phyloP scores from a whole-genome alignment of 2,113 vertebrate genomes.

The Oreotrochilus melanogaster region DNA sequence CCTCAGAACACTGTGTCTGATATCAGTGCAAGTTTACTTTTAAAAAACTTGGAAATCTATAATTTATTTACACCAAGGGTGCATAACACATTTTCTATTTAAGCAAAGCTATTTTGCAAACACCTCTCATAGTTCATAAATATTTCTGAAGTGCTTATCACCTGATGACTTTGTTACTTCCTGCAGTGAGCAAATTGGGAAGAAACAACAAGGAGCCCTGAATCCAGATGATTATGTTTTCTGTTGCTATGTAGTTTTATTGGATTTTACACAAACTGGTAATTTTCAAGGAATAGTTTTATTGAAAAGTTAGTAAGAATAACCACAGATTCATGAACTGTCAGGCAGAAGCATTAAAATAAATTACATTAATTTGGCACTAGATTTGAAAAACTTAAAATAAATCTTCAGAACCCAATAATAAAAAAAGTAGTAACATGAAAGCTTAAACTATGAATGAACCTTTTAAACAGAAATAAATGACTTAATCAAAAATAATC shows the following conservation, averaged over 20 bases:
- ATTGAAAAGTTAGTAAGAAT: constrained; percentile 60
- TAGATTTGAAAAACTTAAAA: constrained; percentile 62
- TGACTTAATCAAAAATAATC: not conserved
- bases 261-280: constrained; percentile 27
- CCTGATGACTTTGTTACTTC: not conserved
- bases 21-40: not conserved
- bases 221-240: not conserved
- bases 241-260: constrained; percentile 18
- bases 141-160: constrained; percentile 16
- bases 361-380: constrained; percentile 67
- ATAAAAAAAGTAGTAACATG: constrained; percentile 51
- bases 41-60: not conserved
- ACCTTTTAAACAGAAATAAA: constrained; percentile 12
- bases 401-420: constrained; percentile 41
- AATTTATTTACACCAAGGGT: not conserved
- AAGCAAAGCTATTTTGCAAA: not conserved
- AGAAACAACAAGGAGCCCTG: not conserved
- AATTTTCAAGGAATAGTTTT: constrained; percentile 57
- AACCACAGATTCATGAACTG: constrained; percentile 56
- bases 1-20: not conserved
- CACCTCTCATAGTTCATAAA: not conserved
- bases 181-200: not conserved
- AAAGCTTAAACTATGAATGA: constrained; percentile 6
- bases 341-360: constrained; percentile 64
- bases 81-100: not conserved